Base-by-base conservation (phyloP, 2,797 vertebrate genomes). In the Sebastes hubbsi region DNA sequence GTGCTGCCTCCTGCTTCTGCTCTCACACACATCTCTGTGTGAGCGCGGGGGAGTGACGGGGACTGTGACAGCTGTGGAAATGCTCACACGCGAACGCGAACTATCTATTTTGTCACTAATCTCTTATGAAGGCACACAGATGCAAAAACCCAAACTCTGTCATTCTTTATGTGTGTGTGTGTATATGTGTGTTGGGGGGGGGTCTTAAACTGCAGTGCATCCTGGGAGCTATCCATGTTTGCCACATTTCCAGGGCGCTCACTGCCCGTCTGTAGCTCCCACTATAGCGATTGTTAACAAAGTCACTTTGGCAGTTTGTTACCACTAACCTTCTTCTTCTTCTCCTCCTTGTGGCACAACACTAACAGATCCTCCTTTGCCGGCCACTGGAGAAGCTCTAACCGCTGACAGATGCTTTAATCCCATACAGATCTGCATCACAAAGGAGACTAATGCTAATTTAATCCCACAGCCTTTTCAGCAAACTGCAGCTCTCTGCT, bases 351-450 rank as follows among this genome's bases (percentile, higher is more conserved):
- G 32, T 78, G 75, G 74, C 73, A 61, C 68, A 86, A 90, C 81
- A 79, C 72, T 66, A 84, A 75, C 69, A 74, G 42, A 73, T 61
- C 52, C 79, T 78, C 61, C 74, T 67, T 52, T 76, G 22, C 36
- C 2, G 8, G 46, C 58, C 61, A 30, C 56, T 54, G 75, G 76
- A 76, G 54, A 88, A 90, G 65, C 88, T 88, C 34, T 36, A 89
- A 88, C 87, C n/a, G n/a, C 88, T 87, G 91, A 92, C 92, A 87
- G 81, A 89, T 72, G 85, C 82, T 89, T 91, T 91, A 89, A 88
- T 91, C 85, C 89, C 75, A 66, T 11, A 72, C 78, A 81, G 78
- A 92, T 89, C 79, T 91, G 78, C 89, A 90, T 92, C 76, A 91
- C 89, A 92, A 91, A 89, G 72, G 56, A 74, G 2, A 60, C 77